phyloP scores from a whole-genome alignment of 2,797 vertebrate species.

The Phyllotis vaccarum region DNA sequence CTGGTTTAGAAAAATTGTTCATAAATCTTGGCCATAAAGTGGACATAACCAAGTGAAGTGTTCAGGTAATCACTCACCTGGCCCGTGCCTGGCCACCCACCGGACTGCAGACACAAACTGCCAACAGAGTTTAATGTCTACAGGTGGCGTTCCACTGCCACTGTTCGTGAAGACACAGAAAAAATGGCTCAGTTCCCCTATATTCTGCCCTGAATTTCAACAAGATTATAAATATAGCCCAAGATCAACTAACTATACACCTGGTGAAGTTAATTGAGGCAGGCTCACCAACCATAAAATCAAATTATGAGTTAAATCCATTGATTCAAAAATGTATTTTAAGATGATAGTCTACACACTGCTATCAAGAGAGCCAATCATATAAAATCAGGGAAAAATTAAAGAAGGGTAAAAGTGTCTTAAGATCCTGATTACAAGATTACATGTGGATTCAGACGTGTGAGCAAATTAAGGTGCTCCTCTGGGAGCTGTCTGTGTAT shows the following conservation, averaged over 20 bases:
- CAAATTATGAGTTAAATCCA: slow-evolving; percentile 79
- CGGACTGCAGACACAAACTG: background rate
- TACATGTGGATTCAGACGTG: slow-evolving; percentile 73
- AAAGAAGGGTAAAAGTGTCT: slow-evolving; percentile 79
- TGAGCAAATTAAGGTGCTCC: slow-evolving; percentile 71
- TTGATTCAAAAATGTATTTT: slow-evolving; percentile 74
- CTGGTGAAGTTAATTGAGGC: slow-evolving; percentile 79
- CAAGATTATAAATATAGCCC: slow-evolving; percentile 80
- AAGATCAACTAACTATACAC: slow-evolving; percentile 77
- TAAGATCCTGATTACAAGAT: slow-evolving; percentile 83
- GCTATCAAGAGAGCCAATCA: slow-evolving; percentile 74
- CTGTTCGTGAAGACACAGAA: slow-evolving; percentile 15
- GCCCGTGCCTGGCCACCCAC: background rate
- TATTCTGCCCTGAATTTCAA: slow-evolving; percentile 79
- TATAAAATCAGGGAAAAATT: slow-evolving; percentile 82
- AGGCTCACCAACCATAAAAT: slow-evolving; percentile 77
- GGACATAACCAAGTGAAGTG: background rate
- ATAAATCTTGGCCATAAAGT: background rate
- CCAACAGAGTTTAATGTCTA: background rate
- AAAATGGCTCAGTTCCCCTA: slow-evolving; percentile 63
- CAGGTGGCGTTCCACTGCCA: background rate
- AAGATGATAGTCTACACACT: slow-evolving; percentile 71
- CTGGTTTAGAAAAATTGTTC: no score
- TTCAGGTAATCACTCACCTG: background rate
- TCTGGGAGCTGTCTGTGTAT: slow-evolving; percentile 66